Percentiles rank a stretch among this genome's conserved stretches.
phyloP scores from a whole-genome alignment of 64 coral and sea anemone species.

The Montipora foliosa region DNA sequence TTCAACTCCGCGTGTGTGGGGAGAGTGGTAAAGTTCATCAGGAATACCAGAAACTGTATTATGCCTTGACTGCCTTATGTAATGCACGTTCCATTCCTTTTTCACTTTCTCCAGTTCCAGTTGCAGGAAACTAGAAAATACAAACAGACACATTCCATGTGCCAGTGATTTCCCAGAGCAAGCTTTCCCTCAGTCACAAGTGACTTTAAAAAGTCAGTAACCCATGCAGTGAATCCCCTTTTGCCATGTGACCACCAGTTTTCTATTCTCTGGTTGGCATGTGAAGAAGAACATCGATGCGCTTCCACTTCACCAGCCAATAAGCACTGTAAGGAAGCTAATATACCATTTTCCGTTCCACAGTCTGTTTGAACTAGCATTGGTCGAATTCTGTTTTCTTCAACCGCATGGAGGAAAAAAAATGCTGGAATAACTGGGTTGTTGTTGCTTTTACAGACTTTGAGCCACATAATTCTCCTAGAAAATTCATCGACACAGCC shows the following conservation, averaged over 20 bases:
- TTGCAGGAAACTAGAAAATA: slow-evolving; percentile 29
- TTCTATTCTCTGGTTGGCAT: no score
- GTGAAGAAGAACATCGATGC: neutral
- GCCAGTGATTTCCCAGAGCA: slow-evolving; percentile 33
- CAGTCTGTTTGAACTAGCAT: slow-evolving; percentile 14
- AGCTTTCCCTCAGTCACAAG: slow-evolving; percentile 29
- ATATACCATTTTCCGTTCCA: slow-evolving; percentile 7
- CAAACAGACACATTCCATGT: slow-evolving; percentile 62
- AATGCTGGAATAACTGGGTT: neutral
- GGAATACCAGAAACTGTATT: slow-evolving; percentile 54
- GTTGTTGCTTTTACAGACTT: slow-evolving; percentile 14
- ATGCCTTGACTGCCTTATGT: slow-evolving; percentile 46
- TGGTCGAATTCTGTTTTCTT: slow-evolving; percentile 13
- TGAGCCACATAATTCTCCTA: neutral
- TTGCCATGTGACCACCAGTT: no score
- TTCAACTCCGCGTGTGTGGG: slow-evolving; percentile 1
- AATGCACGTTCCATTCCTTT: slow-evolving; percentile 28
- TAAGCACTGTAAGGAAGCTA: neutral
- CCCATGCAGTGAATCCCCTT: no score
- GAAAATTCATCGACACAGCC: slow-evolving; percentile 18
- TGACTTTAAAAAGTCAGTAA: neutral
- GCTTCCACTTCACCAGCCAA: neutral
- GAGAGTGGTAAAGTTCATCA: slow-evolving; percentile 32
- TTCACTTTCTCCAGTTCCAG: slow-evolving; percentile 38
- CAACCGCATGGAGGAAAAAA: neutral